A percentile compares a stretch with the other conserved stretches of the same genome.
Conservation (phyloP, 2,113 vertebrate genomes). For the Nothocercus julius region DNA sequence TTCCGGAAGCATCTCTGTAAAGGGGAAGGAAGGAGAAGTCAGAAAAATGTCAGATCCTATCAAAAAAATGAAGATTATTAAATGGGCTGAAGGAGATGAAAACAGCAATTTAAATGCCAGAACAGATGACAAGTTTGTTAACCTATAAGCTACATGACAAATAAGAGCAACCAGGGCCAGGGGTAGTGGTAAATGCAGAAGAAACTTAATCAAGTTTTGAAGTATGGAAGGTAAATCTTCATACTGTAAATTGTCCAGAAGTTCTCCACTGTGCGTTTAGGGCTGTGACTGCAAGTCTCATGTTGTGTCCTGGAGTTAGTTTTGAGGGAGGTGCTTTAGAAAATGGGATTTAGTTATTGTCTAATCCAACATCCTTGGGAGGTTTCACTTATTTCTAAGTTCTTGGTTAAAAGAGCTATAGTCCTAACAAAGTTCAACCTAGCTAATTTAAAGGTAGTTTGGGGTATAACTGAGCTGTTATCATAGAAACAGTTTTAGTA, state of each 20-base stretch:
- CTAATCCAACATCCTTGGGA: background rate
- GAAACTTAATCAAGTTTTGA: background rate
- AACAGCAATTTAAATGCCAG: slow-evolving; percentile 41
- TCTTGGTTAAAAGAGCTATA: background rate
- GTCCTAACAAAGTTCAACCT: background rate
- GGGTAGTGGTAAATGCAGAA: background rate
- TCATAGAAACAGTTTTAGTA: background rate
- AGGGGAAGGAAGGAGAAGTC: background rate
- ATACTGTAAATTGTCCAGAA: background rate
- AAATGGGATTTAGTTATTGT: background rate
- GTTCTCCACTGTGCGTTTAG: background rate
- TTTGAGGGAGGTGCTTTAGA: background rate
- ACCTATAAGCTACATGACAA: background rate
- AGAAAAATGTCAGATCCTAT: slow-evolving; percentile 36
- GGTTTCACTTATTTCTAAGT: background rate
- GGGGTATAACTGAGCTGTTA: background rate
- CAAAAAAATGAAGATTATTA: background rate
- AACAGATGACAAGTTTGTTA: slow-evolving; percentile 1
- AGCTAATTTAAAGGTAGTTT: background rate
- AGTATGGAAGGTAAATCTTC: background rate
- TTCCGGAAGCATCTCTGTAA: background rate
- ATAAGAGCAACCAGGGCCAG: background rate
- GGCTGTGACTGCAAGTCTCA: background rate
- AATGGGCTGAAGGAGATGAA: slow-evolving; percentile 12
- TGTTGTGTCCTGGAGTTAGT: background rate